Conservation (phyloP, 2,113 vertebrate species). For the Asarcornis scutulata region DNA sequence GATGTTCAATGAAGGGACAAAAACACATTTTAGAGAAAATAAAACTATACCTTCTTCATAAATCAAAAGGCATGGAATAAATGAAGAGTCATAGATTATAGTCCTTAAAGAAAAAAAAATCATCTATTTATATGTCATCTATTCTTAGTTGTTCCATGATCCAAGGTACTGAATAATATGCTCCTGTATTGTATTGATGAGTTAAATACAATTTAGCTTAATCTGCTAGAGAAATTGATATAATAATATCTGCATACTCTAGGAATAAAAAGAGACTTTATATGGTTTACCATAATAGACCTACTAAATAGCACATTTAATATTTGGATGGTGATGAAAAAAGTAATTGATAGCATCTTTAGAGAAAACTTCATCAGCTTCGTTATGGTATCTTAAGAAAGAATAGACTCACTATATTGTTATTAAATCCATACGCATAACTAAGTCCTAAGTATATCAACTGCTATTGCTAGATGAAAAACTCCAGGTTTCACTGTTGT, state of each 20-base stretch:
- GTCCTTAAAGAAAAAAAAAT: not conserved
- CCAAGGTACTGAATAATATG: not conserved
- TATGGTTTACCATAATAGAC: not conserved
- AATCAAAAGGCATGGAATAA: not conserved
- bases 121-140: not conserved
- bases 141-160: not conserved
- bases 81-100: not conserved
- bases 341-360: not conserved
- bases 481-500: not conserved
- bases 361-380: not conserved
- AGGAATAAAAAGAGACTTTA: not conserved
- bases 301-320: slow-evolving; percentile 7
- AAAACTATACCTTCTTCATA: not conserved
- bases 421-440: not conserved
- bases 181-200: not conserved
- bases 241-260: not conserved
- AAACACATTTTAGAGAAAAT: not conserved
- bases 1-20: not conserved
- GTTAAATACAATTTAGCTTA: slow-evolving; percentile 9
- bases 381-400: not conserved
- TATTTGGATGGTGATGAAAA: slow-evolving; percentile 7
- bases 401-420: not conserved
- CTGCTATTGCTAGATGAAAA: not conserved
- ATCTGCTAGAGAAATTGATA: slow-evolving; percentile 12
- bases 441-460: not conserved